Evolutionary conservation across 2,797 vertebrate genomes (phyloP).

Genomic region (Sparus aurata): DNA sequence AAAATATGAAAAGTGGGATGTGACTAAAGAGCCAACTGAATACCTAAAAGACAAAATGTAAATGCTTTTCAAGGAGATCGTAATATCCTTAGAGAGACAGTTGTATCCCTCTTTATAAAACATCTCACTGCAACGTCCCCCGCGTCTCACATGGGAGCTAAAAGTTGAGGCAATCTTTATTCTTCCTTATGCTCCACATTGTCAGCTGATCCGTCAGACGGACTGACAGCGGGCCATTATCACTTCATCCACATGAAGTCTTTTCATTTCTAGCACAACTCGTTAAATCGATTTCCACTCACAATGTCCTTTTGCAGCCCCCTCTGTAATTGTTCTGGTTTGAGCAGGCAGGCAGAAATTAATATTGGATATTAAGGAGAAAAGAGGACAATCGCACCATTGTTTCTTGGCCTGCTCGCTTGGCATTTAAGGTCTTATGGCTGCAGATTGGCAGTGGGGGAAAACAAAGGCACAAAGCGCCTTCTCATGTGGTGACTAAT

Average conservation of each 20-base stretch:
- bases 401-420: constrained; percentile 7
- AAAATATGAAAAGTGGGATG: background rate
- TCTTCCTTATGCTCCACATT: background rate
- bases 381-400: background rate
- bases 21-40: background rate
- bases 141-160: constrained; percentile 1
- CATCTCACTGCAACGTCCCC: background rate
- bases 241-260: constrained; percentile 23
- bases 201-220: constrained; percentile 23
- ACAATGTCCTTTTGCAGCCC: constrained; percentile 25
- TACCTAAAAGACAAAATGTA: background rate
- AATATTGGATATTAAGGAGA: constrained; percentile 11
- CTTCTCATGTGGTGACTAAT: background rate
- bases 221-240: constrained; percentile 48
- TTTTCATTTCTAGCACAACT: constrained; percentile 33
- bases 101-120: constrained; percentile 15
- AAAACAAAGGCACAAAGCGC: background rate
- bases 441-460: background rate
- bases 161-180: constrained; percentile 11
- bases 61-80: background rate
- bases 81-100: background rate
- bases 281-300: constrained; percentile 50
- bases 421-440: constrained; percentile 26
- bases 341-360: constrained; percentile 26
- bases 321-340: constrained; percentile 32